Base-by-base conservation (phyloP, 2,797 vertebrate genomes). In the Peromyscus melanophrys region DNA sequence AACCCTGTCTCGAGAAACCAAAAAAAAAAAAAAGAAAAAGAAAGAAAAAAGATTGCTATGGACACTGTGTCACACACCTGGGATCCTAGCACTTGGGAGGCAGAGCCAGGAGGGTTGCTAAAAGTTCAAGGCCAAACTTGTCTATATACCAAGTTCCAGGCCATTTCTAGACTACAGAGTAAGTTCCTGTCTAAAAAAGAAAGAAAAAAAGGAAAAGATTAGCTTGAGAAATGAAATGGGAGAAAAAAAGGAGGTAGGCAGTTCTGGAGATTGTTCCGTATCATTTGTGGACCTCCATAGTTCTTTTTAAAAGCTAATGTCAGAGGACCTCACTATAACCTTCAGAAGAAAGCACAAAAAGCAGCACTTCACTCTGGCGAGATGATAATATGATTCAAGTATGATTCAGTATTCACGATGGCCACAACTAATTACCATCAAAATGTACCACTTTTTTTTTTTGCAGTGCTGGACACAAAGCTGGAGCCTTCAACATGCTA, bases 401-500 rank as follows among this genome's bases (percentile, higher is more conserved):
- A 27, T 59, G 69, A 63, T 46, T 92, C 55, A 84, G 65, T 81
- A 94, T 27, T 93, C 69, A 89, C 52, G 89, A 90, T 75, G 59
- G 95, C 49, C 37, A 83, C 52, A 78, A 90, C 82, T 88, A 88
- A 89, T 40, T 52, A 55, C 55, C 34, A 55, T 75, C 31, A 94
- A 92, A 97, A 94, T 21, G 63, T 12, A 78, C 14, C 43, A 92
- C 75, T 89, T 92, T 29, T 46, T 46, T 46, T 94, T 40, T 46
- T 46, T 46, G 55, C 55, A 89, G 40, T 59, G 17, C 19, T 34
- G 46, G 71, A 89, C 19, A 89, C 80, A 23, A 89, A 61, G 55
- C 27, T 31, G 76, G 71, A 17, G 14, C 40, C 55, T 77, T 77
- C 4, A 76, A 77, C 40, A 63, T 34, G 10, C 11, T 43, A 89